Evolutionary conservation across 2,113 vertebrate species (phyloP).

Genomic region (Mionectes macconnelli): DNA sequence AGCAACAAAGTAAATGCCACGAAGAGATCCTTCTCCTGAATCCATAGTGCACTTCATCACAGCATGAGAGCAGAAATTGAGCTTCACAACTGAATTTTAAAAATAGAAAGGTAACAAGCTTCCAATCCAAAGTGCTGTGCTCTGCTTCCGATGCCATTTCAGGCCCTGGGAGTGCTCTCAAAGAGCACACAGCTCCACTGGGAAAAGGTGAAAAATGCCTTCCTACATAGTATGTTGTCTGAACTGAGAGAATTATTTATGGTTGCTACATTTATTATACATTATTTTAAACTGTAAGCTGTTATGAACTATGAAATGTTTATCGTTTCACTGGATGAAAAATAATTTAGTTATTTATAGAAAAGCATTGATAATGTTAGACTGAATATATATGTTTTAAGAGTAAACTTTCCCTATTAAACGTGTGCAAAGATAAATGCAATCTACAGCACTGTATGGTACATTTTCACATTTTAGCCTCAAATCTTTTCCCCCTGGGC

Average conservation of each 20-base stretch:
- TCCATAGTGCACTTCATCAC: constrained; percentile 25
- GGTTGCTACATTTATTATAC: background rate
- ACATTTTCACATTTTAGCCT: background rate
- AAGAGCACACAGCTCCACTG: background rate
- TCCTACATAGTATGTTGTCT: background rate
- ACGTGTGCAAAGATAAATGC: background rate
- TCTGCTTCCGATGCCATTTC: background rate
- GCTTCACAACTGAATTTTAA: background rate
- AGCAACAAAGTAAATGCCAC: background rate
- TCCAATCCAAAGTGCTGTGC: background rate
- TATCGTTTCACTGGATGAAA: background rate
- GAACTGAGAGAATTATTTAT: background rate
- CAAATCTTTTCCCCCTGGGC: background rate
- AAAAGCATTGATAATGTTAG: background rate
- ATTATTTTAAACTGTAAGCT: background rate
- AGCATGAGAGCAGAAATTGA: background rate
- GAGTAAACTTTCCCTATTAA: background rate
- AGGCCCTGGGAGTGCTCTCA: background rate
- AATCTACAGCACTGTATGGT: background rate
- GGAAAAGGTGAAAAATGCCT: background rate
- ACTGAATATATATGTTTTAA: background rate
- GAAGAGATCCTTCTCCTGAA: background rate
- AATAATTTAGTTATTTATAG: background rate
- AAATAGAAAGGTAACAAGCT: background rate
- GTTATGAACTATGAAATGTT: background rate